A percentile compares a stretch with the other conserved stretches of the same genome.
These are phyloP conservation scores for Lasiommata megera DNA, from an alignment of 2,888 invertebrate genomes.

Conservation along the genomic window DNA sequence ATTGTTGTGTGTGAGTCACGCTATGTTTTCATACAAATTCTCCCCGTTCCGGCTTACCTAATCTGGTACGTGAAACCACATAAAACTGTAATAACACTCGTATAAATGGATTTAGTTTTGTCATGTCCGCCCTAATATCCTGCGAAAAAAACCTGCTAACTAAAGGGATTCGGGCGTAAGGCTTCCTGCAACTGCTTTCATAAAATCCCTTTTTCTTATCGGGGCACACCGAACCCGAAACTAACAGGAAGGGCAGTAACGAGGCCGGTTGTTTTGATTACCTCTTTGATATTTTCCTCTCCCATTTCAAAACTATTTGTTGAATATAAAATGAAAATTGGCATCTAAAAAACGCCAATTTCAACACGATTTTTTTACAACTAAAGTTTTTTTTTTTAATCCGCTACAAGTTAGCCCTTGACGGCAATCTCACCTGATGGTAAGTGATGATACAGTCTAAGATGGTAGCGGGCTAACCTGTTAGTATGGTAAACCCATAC, in stretches of 20 bases:
- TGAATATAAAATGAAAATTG: not conserved
- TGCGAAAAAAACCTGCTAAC: not conserved
- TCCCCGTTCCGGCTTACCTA: too few relatives aligned
- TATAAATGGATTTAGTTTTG: slow-evolving; percentile 6
- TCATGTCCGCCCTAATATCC: not conserved
- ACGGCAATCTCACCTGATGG: too few relatives aligned
- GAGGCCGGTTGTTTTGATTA: not conserved
- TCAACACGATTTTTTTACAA: too few relatives aligned
- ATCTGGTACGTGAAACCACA: not conserved
- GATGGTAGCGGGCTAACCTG: too few relatives aligned
- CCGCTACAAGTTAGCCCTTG: too few relatives aligned
- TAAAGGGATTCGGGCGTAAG: slow-evolving; percentile 1
- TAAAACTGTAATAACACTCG: slow-evolving; percentile 3
- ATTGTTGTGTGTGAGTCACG: too few relatives aligned
- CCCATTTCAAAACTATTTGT: not conserved
- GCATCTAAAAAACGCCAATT: not conserved
- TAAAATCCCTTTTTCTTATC: slow-evolving; percentile 1
- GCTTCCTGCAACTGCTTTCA: not conserved
- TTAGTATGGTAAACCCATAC: too few relatives aligned
- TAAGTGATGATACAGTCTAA: too few relatives aligned
- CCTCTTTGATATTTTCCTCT: not conserved
- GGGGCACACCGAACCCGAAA: not conserved
- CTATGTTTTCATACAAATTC: too few relatives aligned
- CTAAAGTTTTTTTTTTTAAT: too few relatives aligned
- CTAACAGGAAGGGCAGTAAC: not conserved